Conservation (phyloP, 92 coral and sea anemone species). For the Umimayanthus kanabou region DNA sequence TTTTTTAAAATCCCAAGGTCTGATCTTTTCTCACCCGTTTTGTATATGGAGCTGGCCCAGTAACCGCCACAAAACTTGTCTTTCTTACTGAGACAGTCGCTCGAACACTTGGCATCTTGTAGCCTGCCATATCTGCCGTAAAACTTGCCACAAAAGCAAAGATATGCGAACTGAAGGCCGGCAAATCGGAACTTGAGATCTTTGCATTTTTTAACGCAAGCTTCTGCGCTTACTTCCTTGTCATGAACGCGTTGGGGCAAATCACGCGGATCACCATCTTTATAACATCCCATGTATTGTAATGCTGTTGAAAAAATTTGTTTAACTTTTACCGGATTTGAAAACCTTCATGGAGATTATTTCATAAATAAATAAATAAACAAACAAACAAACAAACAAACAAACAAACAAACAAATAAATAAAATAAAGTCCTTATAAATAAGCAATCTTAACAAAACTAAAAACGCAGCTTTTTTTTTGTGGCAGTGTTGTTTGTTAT, state of each 20-base stretch:
- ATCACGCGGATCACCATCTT: constrained; percentile 97
- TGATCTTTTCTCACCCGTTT: constrained; percentile 68
- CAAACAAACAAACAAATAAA: too few relatives aligned
- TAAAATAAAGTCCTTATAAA: too few relatives aligned
- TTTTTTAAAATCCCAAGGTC: neutral
- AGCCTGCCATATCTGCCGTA: constrained; percentile 88
- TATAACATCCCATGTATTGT: constrained; percentile 86
- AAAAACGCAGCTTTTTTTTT: too few relatives aligned
- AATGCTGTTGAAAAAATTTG: constrained; percentile 38
- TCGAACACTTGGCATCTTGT: constrained; percentile 82
- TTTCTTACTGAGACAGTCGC: constrained; percentile 60
- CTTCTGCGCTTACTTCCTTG: constrained; percentile 68
- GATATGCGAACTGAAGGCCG: constrained; percentile 88
- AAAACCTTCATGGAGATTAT: neutral
- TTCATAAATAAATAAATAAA: too few relatives aligned
- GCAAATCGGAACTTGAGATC: constrained; percentile 85
- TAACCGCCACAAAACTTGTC: constrained; percentile 92
- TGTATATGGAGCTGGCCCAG: constrained; percentile 88
- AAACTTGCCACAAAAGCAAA: constrained; percentile 92
- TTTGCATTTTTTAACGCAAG: constrained; percentile 81
- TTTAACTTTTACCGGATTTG: neutral
- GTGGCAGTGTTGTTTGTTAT: too few relatives aligned
- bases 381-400: too few relatives aligned
- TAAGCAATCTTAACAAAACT: too few relatives aligned
- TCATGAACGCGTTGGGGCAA: constrained; percentile 84